phyloP scores from a whole-genome alignment of 1,140 invertebrate species.

The Aphaenogaster rudis region DNA sequence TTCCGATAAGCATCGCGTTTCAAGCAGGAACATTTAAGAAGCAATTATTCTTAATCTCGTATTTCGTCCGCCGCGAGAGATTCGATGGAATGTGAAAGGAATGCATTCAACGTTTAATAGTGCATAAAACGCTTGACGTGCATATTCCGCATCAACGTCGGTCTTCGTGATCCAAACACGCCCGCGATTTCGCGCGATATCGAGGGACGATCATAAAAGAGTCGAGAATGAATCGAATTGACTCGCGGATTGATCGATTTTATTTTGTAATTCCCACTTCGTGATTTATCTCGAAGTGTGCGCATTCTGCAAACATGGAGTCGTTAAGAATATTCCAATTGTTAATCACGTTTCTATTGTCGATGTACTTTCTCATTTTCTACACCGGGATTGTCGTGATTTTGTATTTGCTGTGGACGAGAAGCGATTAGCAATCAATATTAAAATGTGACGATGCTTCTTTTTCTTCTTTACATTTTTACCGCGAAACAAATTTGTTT shows the following conservation, averaged over 20 bases:
- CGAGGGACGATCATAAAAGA: constrained; percentile 13
- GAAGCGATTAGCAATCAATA: background rate
- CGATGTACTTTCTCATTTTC: constrained; percentile 83
- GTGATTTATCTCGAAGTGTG: constrained; percentile 6
- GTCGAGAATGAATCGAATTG: constrained; percentile 49
- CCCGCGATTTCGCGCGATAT: constrained; percentile 43
- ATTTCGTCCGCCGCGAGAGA: constrained; percentile 13
- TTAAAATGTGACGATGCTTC: background rate
- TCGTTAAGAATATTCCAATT: constrained; percentile 79
- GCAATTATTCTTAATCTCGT: constrained; percentile 18
- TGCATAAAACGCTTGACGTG: constrained; percentile 36
- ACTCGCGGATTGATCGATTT: constrained; percentile 11
- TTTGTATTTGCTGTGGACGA: constrained; percentile 80
- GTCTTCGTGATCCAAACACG: background rate
- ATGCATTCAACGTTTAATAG: constrained; percentile 43
- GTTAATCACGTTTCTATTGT: constrained; percentile 78
- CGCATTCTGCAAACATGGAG: constrained; percentile 75
- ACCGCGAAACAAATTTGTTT: background rate
- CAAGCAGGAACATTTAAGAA: background rate
- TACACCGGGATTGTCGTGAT: constrained; percentile 78
- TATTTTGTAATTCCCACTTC: background rate
- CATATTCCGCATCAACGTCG: constrained; percentile 1
- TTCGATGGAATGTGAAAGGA: constrained; percentile 22
- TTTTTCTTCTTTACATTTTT: background rate
- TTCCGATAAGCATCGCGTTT: constrained; percentile 27